Conservation (phyloP, 2,888 invertebrate genomes). For the Melanotus villosus region DNA sequence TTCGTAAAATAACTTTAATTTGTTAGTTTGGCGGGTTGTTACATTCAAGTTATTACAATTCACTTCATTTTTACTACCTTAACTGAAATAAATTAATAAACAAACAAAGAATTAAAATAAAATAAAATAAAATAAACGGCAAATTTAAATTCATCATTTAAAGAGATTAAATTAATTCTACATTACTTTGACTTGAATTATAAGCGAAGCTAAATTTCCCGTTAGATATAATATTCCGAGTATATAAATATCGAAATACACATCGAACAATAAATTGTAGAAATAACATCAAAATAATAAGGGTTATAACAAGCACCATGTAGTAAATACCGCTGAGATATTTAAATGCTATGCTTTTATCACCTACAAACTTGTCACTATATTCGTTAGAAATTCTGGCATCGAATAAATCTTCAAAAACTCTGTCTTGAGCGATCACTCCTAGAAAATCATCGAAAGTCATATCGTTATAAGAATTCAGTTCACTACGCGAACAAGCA, state of each 20-base stretch:
- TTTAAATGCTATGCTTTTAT: background rate
- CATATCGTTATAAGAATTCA: slow-evolving; percentile 25
- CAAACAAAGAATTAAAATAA: too few species aligned
- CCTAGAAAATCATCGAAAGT: slow-evolving; percentile 31
- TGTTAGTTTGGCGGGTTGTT: too few species aligned
- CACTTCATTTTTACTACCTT: too few species aligned
- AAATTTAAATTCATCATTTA: too few species aligned
- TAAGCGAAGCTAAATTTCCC: slow-evolving; percentile 23
- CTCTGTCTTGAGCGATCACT: slow-evolving; percentile 25
- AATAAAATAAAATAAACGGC: too few species aligned
- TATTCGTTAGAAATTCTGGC: slow-evolving; percentile 9
- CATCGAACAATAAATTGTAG: slow-evolving; percentile 22
- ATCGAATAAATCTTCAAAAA: slow-evolving; percentile 38
- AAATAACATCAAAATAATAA: slow-evolving; percentile 31
- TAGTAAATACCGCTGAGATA: slow-evolving; percentile 19
- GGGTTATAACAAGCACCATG: slow-evolving; percentile 23
- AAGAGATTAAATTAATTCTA: too few species aligned
- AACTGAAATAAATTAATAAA: too few species aligned
- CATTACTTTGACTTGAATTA: slow-evolving; percentile 3
- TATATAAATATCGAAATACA: slow-evolving; percentile 3
- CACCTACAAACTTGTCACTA: background rate
- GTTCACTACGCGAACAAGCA: slow-evolving; percentile 29
- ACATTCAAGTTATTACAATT: too few species aligned
- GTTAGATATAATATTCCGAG: slow-evolving; percentile 15
- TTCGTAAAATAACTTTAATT: too few species aligned